A percentile compares a stretch with the other conserved stretches of the same genome.
Conservation (phyloP, 2,797 vertebrate species). For the Lepus oiostolus region DNA sequence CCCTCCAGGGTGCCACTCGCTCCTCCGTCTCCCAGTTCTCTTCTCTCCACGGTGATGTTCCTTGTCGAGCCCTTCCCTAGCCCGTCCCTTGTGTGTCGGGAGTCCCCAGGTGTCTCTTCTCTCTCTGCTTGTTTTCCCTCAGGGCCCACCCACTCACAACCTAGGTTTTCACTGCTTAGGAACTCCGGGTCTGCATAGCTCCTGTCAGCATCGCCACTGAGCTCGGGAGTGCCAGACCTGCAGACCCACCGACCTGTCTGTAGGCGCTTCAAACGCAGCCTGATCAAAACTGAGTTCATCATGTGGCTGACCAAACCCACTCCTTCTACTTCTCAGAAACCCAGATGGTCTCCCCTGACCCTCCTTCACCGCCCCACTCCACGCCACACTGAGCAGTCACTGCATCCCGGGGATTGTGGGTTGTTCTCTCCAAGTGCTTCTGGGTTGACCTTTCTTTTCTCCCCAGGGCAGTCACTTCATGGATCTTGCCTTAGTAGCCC, state of each 20-base stretch:
- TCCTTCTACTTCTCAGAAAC: neutral
- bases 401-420: neutral
- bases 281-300: neutral
- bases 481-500: neutral
- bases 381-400: fast-evolving
- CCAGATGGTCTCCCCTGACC: no score
- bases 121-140: neutral
- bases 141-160: neutral
- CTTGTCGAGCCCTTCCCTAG: neutral
- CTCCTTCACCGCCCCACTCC: fast-evolving
- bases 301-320: neutral
- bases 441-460: neutral
- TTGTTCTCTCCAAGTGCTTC: neutral
- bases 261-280: neutral
- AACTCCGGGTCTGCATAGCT: neutral
- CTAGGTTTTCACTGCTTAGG: neutral
- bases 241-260: neutral
- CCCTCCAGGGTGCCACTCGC: fast-evolving
- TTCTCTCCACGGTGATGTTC: neutral
- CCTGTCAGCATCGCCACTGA: neutral
- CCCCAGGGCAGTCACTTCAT: neutral
- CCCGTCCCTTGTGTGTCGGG: neutral
- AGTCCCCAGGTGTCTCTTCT: neutral
- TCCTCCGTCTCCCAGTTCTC: neutral
- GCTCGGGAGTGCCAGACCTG: neutral